Conservation (phyloP, 2,888 invertebrate genomes). For the Sinodicranocentrus sp. region DNA sequence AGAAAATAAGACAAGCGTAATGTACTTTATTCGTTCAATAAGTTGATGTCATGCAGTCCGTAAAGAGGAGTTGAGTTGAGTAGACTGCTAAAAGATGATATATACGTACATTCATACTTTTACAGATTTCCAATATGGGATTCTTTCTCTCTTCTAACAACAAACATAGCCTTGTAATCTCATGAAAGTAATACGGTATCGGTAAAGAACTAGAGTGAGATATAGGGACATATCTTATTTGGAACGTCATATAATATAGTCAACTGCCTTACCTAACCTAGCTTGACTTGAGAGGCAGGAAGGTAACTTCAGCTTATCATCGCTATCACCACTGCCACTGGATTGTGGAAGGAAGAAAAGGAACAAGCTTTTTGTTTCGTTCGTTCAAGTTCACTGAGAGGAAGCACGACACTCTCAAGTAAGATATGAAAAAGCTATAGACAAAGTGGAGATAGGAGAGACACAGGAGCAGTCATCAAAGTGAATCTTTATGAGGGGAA, state of each 20-base stretch:
- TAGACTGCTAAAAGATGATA: not conserved
- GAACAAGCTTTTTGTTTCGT: too few relatives aligned
- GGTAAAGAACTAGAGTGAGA: too few relatives aligned
- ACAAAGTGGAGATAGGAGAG: slow-evolving; percentile 56
- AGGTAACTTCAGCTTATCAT: slow-evolving; percentile 32
- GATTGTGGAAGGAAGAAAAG: not conserved
- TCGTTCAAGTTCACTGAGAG: too few relatives aligned
- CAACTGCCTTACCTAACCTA: slow-evolving; percentile 11
- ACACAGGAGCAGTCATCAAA: slow-evolving; percentile 71
- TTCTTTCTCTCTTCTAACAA: too few relatives aligned
- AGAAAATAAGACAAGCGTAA: slow-evolving; percentile 11
- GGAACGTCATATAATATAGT: not conserved
- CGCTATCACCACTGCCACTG: slow-evolving; percentile 16
- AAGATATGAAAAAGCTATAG: slow-evolving; percentile 42
- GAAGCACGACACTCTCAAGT: too few relatives aligned
- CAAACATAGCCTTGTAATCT: too few relatives aligned
- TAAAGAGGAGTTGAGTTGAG: not conserved
- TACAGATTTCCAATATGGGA: too few relatives aligned
- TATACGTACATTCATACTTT: not conserved
- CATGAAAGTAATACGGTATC: too few relatives aligned
- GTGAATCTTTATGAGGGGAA: slow-evolving; percentile 76
- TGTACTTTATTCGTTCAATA: not conserved
- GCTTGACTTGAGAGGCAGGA: slow-evolving; percentile 28
- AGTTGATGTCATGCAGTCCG: not conserved
- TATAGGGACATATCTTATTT: too few relatives aligned